Evolutionary conservation across 2,113 vertebrate species (phyloP), one percentile per base, ranked within the genome.

Genomic region (Jaculus jaculus): DNA sequence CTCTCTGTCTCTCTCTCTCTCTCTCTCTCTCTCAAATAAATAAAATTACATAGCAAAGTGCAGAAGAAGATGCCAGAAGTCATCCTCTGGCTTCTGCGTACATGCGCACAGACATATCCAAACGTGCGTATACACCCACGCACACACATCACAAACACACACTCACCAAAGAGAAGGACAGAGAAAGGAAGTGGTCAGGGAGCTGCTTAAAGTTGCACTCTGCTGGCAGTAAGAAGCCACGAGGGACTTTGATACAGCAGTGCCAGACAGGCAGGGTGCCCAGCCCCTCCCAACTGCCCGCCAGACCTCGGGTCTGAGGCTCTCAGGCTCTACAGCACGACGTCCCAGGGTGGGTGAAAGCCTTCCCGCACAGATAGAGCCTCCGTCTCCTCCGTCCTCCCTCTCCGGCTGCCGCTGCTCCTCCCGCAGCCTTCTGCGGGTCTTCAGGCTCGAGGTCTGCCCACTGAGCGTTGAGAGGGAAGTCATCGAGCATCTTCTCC

Each of bases 401-500:
- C 51, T 72, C 72, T 83, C 77, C 84, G 72, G 9, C 51, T 77
- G 13, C 66, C 58, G 2, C 58, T 73, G 23, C 30, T 24, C 71
- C 42, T 84, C 32, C 96, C 92, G 58, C 94, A 72, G 93, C 85
- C 93, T 97, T 85, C 96, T 96, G 51, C 1, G 47, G 61, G 21
- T 96, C 95, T 93, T 73, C 86, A 89, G 84, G 61, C 72, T 63
- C 66, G 69, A 26, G 83, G 91, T 95, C 97, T 97, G 96, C 95
- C 74, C 34, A 42, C 94, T 90, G 84, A 81, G 85, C 89, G 84
- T 86, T 88, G 87, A 92, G 83, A 88, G 87, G 69, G 84, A 92
- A 96, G 96, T 94, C 83, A 94, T 42, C 81, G 39, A 96, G 94
- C 47, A 66, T 96, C 97, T 97, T 96, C 97, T 97, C 96, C 94